Evolutionary conservation across 2,888 invertebrate species (phyloP).

Genomic region (Harpalus rufipes): DNA sequence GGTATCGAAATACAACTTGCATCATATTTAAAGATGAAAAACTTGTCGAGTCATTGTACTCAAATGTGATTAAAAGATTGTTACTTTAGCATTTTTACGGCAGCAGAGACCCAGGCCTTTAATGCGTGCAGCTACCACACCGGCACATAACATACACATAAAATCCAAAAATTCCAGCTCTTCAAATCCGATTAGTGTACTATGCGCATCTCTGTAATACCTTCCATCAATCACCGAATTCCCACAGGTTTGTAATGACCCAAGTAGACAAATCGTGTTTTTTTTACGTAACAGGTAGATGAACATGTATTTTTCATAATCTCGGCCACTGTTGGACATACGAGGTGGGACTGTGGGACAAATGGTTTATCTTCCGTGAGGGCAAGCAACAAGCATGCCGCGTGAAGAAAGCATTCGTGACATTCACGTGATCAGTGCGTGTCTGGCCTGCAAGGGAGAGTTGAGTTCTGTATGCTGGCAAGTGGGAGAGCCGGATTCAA

Average conservation of each 20-base stretch:
- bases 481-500: constrained; percentile 22
- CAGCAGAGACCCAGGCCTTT: no score
- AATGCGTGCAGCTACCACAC: no score
- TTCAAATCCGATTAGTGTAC: no score
- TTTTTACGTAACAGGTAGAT: constrained; percentile 44
- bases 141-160: no score
- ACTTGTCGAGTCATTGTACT: no score
- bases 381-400: constrained; percentile 27
- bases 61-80: no score
- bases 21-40: no score
- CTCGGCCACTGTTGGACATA: constrained; percentile 16
- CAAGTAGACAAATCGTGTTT: not conserved
- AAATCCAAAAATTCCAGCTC: no score
- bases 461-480: not conserved
- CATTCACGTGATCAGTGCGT: constrained; percentile 62
- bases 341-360: constrained; percentile 7
- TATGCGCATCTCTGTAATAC: no score
- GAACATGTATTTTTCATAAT: not conserved
- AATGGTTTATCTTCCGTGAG: no score
- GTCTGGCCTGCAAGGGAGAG: constrained; percentile 17
- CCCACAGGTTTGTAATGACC: constrained; percentile 26
- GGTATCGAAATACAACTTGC: no score
- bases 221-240: constrained; percentile 14
- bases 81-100: no score
- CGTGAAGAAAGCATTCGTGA: constrained; percentile 25